A percentile compares a stretch with the other conserved stretches of the same genome.
Conservation (phyloP, 2,797 vertebrate genomes). For the Pelobates cultripes region DNA sequence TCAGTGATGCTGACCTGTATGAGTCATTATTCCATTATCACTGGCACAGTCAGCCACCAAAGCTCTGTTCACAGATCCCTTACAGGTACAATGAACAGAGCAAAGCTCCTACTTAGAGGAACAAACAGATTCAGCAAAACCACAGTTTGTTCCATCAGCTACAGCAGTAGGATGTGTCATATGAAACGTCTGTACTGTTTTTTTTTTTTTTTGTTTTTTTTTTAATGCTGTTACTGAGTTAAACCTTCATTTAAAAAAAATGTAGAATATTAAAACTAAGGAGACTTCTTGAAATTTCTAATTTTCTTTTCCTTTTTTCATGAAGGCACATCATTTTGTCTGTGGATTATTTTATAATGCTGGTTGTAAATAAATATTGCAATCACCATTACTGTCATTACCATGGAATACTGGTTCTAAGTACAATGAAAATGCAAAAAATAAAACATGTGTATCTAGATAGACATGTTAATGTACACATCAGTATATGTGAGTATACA, state of each 20-base stretch:
- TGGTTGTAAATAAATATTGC: too few relatives aligned
- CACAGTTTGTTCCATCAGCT: constrained; percentile 21
- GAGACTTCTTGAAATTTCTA: neutral
- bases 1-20: constrained; percentile 9
- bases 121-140: constrained; percentile 8
- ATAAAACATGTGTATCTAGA: too few relatives aligned
- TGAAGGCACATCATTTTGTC: too few relatives aligned
- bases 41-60: neutral
- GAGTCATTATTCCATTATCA: constrained; percentile 39
- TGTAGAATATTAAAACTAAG: neutral
- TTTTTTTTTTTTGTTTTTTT: too few relatives aligned
- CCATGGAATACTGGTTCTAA: too few relatives aligned
- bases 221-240: neutral
- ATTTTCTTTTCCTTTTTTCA: too few relatives aligned
- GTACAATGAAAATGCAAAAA: too few relatives aligned
- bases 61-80: constrained; percentile 1
- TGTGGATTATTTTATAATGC: too few relatives aligned
- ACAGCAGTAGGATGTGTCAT: neutral
- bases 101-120: constrained; percentile 8
- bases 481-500: too few relatives aligned
- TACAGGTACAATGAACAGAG: constrained; percentile 17
- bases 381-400: too few relatives aligned
- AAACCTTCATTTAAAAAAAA: neutral
- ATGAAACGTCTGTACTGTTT: neutral
- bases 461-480: too few relatives aligned